Evolutionary conservation across 2,888 invertebrate species (phyloP), one percentile per base, ranked within the genome.

Genomic region (Xestobium rufovillosum): DNA sequence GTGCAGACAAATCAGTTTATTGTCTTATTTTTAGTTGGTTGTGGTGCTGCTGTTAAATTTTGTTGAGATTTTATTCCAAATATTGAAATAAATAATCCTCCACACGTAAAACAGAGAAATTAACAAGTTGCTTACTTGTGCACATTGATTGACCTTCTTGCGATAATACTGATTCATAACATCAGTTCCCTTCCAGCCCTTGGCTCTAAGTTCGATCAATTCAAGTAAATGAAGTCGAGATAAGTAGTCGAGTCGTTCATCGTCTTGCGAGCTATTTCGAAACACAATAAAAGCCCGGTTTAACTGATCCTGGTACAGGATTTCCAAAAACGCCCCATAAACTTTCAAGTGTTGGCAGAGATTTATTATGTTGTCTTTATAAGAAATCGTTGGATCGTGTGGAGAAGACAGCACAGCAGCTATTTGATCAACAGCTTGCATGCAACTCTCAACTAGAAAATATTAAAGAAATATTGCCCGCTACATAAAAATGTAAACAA

Each of bases 201-300:
- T 86, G 44, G 92, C 92, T 61, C 94, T 76, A 60, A 94, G 71
- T 70, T 95, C 94, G 55, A 95, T 89, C 45, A 94, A 72, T 71
- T 94, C 91, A 62, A 95, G 78, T 57, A 94, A 75, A 66, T 87
- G 83, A 60, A 89, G 76, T 66, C 91, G 78, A 56, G 87, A 85
- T 66, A 84, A 78, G 61, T 84, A 78, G 62, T 89, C 89, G 56
- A 92, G 71, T 63, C 82, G 78, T 64, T 85, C 84, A 66, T 89
- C 85, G 67, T 89, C 87, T 65, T 87, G 84, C 56, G 87, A 87
- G 55, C 86, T 88, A 70, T 90, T 88, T 54, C 90, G 80, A 66
- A 90, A 86, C 57, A 84, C 79, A 55, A 85, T 82, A 69, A 89
- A 90, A 55, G 80, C 80, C 67, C 80, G 75, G 67, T 90, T 89